Conservation (phyloP, 92 coral and sea anemone species). For the Siderastrea siderea region DNA sequence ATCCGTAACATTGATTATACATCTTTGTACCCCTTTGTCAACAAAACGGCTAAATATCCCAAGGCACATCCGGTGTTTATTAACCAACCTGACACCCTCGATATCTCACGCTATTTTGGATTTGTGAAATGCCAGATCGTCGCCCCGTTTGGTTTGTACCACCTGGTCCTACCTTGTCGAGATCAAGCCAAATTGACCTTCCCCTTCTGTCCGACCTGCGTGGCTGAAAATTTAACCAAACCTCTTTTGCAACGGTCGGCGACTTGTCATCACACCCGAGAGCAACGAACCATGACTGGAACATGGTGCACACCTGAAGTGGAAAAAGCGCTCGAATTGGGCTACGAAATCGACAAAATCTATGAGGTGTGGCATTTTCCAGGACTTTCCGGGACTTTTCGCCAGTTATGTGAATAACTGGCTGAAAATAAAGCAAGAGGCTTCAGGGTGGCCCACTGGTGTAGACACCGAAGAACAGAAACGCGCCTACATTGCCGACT, state of each 20-base stretch:
- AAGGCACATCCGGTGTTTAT: background rate
- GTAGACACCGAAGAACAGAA: background rate
- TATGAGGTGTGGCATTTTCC: conserved; percentile 19
- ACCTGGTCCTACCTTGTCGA: background rate
- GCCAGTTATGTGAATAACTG: background rate
- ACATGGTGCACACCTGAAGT: background rate
- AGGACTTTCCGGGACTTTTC: conserved; percentile 10
- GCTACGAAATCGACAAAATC: background rate
- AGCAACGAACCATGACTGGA: background rate
- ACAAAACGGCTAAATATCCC: background rate
- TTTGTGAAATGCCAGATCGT: background rate
- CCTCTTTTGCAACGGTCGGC: background rate
- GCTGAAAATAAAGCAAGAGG: conserved; percentile 14
- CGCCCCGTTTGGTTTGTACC: background rate
- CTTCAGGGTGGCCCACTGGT: conserved; percentile 16
- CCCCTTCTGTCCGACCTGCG: conserved; percentile 18
- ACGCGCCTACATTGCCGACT: background rate
- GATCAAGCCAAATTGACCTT: conserved; percentile 9
- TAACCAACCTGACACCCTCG: background rate
- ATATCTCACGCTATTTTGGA: background rate
- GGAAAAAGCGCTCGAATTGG: background rate
- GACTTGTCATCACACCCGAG: background rate
- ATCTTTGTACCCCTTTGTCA: background rate
- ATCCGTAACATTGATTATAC: background rate
- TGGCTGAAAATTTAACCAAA: background rate